Evolutionary conservation across 2,113 vertebrate species (phyloP).

Genomic region (Thermophis baileyi): DNA sequence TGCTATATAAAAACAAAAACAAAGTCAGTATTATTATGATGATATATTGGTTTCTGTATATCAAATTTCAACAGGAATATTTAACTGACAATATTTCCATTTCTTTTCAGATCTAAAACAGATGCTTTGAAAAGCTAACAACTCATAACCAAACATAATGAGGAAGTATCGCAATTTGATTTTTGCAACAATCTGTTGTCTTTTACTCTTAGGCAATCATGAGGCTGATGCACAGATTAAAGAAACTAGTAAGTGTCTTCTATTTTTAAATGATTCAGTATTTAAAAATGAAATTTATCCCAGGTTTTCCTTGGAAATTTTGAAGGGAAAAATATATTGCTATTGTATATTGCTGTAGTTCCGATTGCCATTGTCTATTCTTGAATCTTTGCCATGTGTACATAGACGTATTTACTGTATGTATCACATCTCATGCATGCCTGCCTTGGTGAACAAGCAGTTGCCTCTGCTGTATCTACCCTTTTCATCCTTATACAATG

Average conservation of each 20-base stretch:
- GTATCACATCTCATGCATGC: background rate
- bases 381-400: background rate
- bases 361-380: background rate
- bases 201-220: conserved; percentile 73
- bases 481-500: rapidly evolving
- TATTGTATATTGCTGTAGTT: background rate
- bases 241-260: conserved; percentile 59
- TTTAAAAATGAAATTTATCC: rapidly evolving
- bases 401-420: rapidly evolving
- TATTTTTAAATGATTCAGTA: background rate
- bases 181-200: conserved; percentile 63
- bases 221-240: conserved; percentile 72
- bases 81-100: background rate
- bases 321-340: background rate
- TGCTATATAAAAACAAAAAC: conserved; percentile 16
- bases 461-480: background rate
- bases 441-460: rapidly evolving
- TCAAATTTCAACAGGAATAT: conserved; percentile 16
- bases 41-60: conserved; percentile 34
- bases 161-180: conserved; percentile 69
- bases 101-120: conserved; percentile 55
- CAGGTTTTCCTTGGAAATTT: background rate
- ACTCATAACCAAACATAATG: conserved; percentile 70
- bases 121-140: conserved; percentile 62
- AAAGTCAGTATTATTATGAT: conserved; percentile 25